Conservation (phyloP, 2,113 vertebrate genomes). For the Deroptyus accipitrinus region DNA sequence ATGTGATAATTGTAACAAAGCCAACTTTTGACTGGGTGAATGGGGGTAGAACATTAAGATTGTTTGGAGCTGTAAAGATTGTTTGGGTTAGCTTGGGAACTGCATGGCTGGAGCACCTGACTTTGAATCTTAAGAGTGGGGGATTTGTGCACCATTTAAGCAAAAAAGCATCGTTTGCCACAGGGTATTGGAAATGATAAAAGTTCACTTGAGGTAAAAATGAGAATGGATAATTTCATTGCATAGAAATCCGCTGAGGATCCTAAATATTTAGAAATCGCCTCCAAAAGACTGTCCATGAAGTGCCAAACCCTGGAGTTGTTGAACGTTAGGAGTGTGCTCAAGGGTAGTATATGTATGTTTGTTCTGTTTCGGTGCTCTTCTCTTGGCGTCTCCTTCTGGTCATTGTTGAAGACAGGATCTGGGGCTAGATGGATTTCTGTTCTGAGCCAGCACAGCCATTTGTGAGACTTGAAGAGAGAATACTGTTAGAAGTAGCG, state of each 20-base stretch:
- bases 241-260: not conserved
- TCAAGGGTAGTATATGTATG: not conserved
- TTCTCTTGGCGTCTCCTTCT: not conserved
- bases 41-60: not conserved
- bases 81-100: not conserved
- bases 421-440: not conserved
- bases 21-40: not conserved
- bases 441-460: not conserved
- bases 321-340: not conserved
- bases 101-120: not conserved
- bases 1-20: not conserved
- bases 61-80: not conserved
- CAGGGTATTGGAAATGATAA: not conserved
- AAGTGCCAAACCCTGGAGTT: not conserved
- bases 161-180: not conserved
- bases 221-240: not conserved
- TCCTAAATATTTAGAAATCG: not conserved
- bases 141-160: not conserved
- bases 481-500: not conserved
- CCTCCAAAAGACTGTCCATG: not conserved
- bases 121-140: not conserved
- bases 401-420: not conserved
- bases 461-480: not conserved
- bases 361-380: not conserved
- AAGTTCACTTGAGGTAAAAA: not conserved